Evolutionary conservation across 2,888 invertebrate species (phyloP).

Genomic region (Glyphotaelius pellucidus): DNA sequence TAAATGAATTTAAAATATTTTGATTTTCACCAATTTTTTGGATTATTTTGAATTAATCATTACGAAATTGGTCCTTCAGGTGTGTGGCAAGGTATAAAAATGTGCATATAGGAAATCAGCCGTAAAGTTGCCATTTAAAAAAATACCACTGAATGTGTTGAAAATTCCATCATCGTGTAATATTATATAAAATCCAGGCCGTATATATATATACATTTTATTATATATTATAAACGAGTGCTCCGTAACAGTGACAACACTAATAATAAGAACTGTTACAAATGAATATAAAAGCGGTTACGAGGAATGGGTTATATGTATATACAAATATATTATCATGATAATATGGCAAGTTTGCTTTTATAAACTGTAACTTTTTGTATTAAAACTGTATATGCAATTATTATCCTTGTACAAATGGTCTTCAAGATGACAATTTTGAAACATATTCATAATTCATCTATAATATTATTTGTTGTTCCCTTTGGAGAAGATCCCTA

Average conservation of each 20-base stretch:
- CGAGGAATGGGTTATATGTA: background rate
- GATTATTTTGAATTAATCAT: background rate
- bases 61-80: background rate
- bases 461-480: too few relatives aligned
- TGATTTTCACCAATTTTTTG: background rate
- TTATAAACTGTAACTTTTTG: background rate
- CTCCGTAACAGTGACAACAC: constrained; percentile 37
- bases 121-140: background rate
- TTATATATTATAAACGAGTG: constrained; percentile 11
- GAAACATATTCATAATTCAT: too few relatives aligned
- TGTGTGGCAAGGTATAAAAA: background rate
- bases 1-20: too few relatives aligned
- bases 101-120: background rate
- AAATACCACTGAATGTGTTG: background rate
- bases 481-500: too few relatives aligned
- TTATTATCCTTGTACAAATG: background rate
- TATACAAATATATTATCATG: background rate
- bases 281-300: background rate
- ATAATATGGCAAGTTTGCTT: background rate
- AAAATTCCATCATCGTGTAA: background rate
- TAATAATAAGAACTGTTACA: constrained; percentile 2
- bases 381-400: background rate
- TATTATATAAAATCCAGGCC: constrained; percentile 24
- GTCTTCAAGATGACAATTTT: background rate
- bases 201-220: background rate